Conservation (phyloP, 2,888 invertebrate genomes). For the Brenthis daphne region DNA sequence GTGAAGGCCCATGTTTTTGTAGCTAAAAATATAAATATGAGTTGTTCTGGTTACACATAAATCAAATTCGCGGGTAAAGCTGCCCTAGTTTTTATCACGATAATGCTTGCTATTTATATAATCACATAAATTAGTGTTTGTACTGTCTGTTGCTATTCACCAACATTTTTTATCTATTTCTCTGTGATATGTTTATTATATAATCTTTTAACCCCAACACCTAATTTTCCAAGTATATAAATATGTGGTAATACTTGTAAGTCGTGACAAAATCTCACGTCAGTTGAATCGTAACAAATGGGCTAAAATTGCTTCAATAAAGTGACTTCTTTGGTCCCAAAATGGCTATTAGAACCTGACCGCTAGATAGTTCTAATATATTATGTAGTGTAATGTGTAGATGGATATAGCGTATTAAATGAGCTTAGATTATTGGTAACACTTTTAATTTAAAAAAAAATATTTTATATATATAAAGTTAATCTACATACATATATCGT, state of each 20-base stretch:
- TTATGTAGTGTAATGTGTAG: slow-evolving; percentile 61
- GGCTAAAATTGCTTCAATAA: slow-evolving; percentile 69
- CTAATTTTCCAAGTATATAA: slow-evolving; percentile 12
- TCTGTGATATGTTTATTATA: not conserved
- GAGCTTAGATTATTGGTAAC: slow-evolving; percentile 31
- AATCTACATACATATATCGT: not conserved
- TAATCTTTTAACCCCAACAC: not conserved
- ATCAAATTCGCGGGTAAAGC: too few relatives aligned
- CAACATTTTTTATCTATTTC: too few relatives aligned
- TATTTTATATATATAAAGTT: too few relatives aligned
- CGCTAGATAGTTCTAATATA: slow-evolving; percentile 54
- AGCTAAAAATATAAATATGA: too few relatives aligned
- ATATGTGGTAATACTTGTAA: slow-evolving; percentile 26
- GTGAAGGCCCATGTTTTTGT: too few relatives aligned
- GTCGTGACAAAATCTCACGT: slow-evolving; percentile 42
- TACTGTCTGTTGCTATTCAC: not conserved
- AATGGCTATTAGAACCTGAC: slow-evolving; percentile 73
- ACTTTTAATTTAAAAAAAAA: not conserved
- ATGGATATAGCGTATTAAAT: slow-evolving; percentile 57
- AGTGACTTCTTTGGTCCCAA: slow-evolving; percentile 70
- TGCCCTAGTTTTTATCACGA: too few relatives aligned
- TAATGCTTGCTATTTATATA: too few relatives aligned
- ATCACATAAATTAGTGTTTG: not conserved
- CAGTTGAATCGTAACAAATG: slow-evolving; percentile 56
- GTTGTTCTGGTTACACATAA: too few relatives aligned